phyloP scores from a whole-genome alignment of 2,888 invertebrate genomes.

The Anorthoa munda region DNA sequence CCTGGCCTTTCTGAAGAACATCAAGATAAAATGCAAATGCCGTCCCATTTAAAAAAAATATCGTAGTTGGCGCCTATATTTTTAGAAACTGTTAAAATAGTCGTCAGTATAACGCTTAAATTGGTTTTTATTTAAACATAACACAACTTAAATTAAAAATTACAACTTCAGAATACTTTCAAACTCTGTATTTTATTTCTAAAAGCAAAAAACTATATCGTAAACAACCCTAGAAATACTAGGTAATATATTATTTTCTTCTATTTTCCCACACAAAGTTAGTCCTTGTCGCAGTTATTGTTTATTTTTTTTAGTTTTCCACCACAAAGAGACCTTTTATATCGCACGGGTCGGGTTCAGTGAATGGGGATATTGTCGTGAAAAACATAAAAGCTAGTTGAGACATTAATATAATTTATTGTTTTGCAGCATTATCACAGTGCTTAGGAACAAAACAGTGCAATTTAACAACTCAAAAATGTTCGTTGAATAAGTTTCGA shows the following conservation, averaged over 20 bases:
- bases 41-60: too few relatives aligned
- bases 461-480: not conserved
- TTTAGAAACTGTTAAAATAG: too few relatives aligned
- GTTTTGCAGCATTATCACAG: slow-evolving; percentile 22
- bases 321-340: slow-evolving; percentile 56
- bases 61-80: too few relatives aligned
- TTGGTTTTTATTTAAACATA: not conserved
- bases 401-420: slow-evolving; percentile 48
- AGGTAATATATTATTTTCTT: slow-evolving; percentile 54
- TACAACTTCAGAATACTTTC: not conserved
- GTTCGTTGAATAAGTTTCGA: not conserved
- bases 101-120: too few relatives aligned
- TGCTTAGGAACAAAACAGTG: not conserved
- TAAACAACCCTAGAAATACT: slow-evolving; percentile 29
- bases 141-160: not conserved
- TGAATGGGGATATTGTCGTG: slow-evolving; percentile 49
- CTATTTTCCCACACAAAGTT: slow-evolving; percentile 63
- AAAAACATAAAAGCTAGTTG: slow-evolving; percentile 46
- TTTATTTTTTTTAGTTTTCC: slow-evolving; percentile 57
- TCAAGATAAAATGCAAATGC: too few relatives aligned
- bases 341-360: slow-evolving; percentile 46
- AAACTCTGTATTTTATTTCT: slow-evolving; percentile 6
- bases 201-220: slow-evolving; percentile 6
- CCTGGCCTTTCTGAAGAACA: too few relatives aligned
- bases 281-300: slow-evolving; percentile 51